phyloP scores from a whole-genome alignment of 1,140 invertebrate species.

The Eulimnadia texana region DNA sequence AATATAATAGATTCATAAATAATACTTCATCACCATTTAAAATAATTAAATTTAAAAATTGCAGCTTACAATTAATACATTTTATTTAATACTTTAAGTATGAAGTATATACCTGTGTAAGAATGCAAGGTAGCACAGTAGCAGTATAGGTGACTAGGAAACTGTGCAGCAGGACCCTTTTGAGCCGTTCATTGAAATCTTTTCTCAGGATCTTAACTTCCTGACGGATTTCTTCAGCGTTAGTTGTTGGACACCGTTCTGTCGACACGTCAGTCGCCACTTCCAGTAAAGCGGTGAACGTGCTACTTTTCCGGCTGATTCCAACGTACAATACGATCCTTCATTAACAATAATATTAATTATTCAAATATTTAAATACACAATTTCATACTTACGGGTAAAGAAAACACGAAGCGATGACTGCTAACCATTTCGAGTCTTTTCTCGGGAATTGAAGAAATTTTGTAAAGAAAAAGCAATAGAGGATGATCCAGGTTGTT shows the following conservation, averaged over 20 bases:
- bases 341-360: background rate
- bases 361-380: background rate
- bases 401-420: background rate
- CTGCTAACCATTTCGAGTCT: background rate
- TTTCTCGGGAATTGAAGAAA: background rate
- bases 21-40: too few species aligned
- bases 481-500: background rate
- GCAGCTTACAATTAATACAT: too few species aligned
- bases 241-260: background rate
- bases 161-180: too few species aligned
- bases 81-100: too few species aligned
- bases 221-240: background rate
- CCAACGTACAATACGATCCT: background rate
- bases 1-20: too few species aligned
- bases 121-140: too few species aligned
- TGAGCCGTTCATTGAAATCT: too few species aligned
- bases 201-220: background rate
- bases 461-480: background rate
- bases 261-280: background rate
- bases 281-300: background rate
- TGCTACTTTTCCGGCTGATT: background rate
- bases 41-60: too few species aligned
- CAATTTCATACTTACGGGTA: background rate
- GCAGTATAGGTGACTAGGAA: too few species aligned
- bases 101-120: too few species aligned